Conservation (phyloP, 2,888 invertebrate genomes). For the Leptarthrus brevirostris region DNA sequence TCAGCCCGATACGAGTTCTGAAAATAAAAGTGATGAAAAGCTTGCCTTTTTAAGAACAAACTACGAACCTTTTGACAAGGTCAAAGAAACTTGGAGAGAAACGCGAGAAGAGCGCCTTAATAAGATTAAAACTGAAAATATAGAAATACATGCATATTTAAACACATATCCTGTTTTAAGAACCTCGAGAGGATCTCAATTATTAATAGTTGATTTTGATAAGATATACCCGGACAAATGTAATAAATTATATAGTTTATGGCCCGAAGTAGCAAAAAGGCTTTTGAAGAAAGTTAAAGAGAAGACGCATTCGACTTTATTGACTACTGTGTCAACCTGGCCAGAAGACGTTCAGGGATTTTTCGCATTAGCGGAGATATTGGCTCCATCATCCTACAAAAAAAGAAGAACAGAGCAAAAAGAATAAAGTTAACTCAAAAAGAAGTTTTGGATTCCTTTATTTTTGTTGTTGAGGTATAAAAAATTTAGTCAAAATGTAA, state of each 20-base stretch:
- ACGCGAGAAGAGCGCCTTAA: no score
- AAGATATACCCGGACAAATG: background rate
- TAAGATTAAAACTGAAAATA: no score
- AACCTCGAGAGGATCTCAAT: background rate
- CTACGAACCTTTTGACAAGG: no score
- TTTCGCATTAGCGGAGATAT: background rate
- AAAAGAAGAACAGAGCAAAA: background rate
- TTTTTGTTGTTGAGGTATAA: background rate
- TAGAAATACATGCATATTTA: background rate
- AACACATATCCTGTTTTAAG: background rate
- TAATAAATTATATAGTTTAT: background rate
- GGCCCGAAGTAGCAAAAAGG: background rate
- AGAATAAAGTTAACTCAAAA: slow-evolving; percentile 2
- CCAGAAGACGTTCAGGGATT: background rate
- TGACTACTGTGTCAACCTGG: background rate
- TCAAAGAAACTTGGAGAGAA: no score
- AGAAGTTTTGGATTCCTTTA: slow-evolving; percentile 19
- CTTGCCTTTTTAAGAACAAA: no score
- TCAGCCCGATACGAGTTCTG: background rate
- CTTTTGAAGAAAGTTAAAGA: background rate
- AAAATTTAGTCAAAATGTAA: background rate
- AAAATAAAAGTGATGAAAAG: no score
- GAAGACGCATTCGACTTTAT: background rate
- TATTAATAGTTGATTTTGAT: background rate
- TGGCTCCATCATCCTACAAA: background rate